Evolutionary conservation across 2,888 invertebrate genomes (phyloP).

Genomic region (Elaeidobius kamerunicus): DNA sequence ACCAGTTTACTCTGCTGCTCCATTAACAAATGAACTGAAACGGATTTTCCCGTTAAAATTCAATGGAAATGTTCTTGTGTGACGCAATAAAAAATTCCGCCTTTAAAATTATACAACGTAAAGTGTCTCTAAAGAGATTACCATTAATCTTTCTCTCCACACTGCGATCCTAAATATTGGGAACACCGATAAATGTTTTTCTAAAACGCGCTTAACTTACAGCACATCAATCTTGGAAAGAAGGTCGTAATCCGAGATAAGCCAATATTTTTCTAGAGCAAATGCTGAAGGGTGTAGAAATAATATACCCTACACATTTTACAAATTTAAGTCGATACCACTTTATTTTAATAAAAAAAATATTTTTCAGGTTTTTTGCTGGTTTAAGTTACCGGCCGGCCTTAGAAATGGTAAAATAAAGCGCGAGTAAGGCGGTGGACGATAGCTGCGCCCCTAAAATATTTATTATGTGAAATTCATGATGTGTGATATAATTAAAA

Average conservation of each 20-base stretch:
- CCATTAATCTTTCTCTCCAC: conserved; percentile 14
- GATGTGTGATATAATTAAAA: too few relatives aligned
- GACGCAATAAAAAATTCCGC: neutral
- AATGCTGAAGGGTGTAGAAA: conserved; percentile 12
- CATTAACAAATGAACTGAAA: neutral
- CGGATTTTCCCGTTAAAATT: neutral
- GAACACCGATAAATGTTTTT: conserved; percentile 26
- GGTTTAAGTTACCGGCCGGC: conserved; percentile 12
- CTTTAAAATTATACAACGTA: neutral
- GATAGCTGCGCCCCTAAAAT: too few relatives aligned
- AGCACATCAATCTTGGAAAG: conserved; percentile 23
- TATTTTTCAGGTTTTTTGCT: conserved; percentile 12
- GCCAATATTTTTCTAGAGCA: conserved; percentile 20
- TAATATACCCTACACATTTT: conserved; percentile 4
- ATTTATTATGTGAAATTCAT: too few relatives aligned
- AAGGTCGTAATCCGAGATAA: conserved; percentile 23
- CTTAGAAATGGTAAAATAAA: too few relatives aligned
- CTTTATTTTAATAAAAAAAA: too few relatives aligned
- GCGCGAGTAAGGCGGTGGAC: too few relatives aligned
- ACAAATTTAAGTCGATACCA: neutral
- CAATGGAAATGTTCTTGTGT: neutral
- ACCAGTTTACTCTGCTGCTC: too few relatives aligned
- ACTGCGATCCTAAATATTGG: conserved; percentile 14
- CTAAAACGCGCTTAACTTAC: conserved; percentile 24
- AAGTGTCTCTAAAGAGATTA: conserved; percentile 9